These are phyloP conservation scores for Drosophila cardini DNA, from an alignment of 1,140 invertebrate genomes.

Conservation along the genomic window DNA sequence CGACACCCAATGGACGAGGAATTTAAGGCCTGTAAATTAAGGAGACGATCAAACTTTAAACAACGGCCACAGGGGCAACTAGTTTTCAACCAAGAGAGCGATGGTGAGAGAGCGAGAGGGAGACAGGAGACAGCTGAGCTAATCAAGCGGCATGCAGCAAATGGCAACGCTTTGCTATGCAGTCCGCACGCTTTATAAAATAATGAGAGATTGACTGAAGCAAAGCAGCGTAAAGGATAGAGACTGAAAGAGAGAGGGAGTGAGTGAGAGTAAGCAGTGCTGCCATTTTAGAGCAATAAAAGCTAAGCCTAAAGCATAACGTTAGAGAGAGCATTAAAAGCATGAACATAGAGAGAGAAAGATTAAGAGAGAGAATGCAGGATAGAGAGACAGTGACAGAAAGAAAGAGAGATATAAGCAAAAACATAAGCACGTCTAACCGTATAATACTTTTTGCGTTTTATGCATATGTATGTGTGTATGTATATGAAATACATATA, in stretches of 20 bases:
- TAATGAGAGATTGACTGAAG: slow-evolving; percentile 56
- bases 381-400: too few species aligned
- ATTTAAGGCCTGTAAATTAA: slow-evolving; percentile 45
- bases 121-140: slow-evolving; percentile 19
- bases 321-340: too few species aligned
- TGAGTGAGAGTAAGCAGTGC: not conserved
- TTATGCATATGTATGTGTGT: too few species aligned
- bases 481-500: too few species aligned
- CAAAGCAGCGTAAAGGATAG: not conserved
- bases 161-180: slow-evolving; percentile 80
- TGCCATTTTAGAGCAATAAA: too few species aligned
- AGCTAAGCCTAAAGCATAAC: too few species aligned
- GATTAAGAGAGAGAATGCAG: too few species aligned
- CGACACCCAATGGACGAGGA: slow-evolving; percentile 54
- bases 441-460: too few species aligned
- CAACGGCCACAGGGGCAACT: not conserved
- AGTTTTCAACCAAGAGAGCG: not conserved
- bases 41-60: slow-evolving; percentile 45
- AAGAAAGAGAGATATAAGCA: too few species aligned
- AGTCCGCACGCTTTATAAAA: slow-evolving; percentile 82
- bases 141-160: slow-evolving; percentile 76
- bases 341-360: too few species aligned
- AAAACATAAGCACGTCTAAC: too few species aligned
- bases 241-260: not conserved
- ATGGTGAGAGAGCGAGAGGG: not conserved